A percentile compares a stretch with the other conserved stretches of the same genome.
phyloP scores from a whole-genome alignment of 2,888 invertebrate species.

The Tribolium freemani region DNA sequence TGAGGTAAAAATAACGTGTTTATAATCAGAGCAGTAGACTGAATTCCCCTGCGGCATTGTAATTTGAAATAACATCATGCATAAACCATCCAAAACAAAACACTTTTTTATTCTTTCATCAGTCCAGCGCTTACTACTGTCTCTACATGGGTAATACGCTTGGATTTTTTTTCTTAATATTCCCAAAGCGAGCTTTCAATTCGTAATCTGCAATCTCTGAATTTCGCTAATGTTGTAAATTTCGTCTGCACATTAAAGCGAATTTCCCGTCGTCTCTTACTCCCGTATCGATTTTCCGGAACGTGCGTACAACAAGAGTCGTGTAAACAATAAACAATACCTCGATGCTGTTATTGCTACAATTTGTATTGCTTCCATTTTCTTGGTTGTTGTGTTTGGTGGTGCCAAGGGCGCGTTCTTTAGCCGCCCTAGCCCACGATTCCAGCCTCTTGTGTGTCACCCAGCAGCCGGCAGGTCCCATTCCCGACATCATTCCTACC shows the following conservation, averaged over 20 bases:
- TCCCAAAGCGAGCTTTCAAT: no score
- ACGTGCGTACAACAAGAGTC: slow-evolving; percentile 30
- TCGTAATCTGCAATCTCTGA: no score
- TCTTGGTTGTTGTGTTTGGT: slow-evolving; percentile 60
- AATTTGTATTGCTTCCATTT: slow-evolving; percentile 71
- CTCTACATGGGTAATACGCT: no score
- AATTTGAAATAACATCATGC: no score
- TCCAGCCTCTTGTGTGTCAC: slow-evolving; percentile 83
- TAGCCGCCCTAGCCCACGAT: slow-evolving; percentile 82
- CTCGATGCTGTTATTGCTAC: slow-evolving; percentile 66
- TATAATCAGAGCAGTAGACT: no score
- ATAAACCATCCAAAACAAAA: no score
- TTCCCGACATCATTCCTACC: slow-evolving; percentile 67
- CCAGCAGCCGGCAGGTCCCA: slow-evolving; percentile 83
- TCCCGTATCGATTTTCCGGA: slow-evolving; percentile 34
- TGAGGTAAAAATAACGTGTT: no score
- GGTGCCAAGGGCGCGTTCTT: slow-evolving; percentile 73
- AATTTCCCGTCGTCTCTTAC: slow-evolving; percentile 20
- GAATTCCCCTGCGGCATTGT: no score
- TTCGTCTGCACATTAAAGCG: slow-evolving; percentile 3
- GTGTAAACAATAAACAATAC: slow-evolving; percentile 55
- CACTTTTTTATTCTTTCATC: no score
- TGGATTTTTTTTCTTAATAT: no score
- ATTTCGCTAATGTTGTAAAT: not conserved
- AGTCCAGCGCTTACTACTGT: no score